Evolutionary conservation across 2,888 invertebrate genomes (phyloP).

Genomic region (Uloborus plumipes): DNA sequence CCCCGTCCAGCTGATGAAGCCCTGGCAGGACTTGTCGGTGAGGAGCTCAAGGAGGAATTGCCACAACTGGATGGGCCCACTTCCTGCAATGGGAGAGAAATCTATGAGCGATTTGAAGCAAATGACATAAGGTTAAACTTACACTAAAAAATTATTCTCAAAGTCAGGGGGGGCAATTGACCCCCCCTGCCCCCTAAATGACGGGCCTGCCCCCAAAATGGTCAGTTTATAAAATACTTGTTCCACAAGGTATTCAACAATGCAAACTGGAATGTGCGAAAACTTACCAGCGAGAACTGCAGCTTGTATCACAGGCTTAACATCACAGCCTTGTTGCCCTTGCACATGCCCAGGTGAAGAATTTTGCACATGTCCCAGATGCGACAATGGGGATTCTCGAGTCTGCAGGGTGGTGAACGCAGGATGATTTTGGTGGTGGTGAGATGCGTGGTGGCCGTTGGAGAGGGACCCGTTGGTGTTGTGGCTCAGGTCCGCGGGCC

Average conservation of each 20-base stretch:
- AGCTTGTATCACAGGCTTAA: slow-evolving; percentile 77
- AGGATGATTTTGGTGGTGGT: slow-evolving; percentile 53
- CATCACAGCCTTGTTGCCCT: slow-evolving; percentile 69
- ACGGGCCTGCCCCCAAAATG: too few species aligned
- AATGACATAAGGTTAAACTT: too few species aligned
- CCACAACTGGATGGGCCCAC: slow-evolving; percentile 98
- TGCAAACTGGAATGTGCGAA: neutral
- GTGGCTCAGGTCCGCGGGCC: slow-evolving; percentile 65
- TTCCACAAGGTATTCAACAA: too few species aligned
- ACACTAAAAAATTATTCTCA: too few species aligned
- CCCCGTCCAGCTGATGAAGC: slow-evolving; percentile 98
- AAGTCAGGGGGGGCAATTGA: too few species aligned
- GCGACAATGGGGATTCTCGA: slow-evolving; percentile 52
- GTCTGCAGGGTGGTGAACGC: slow-evolving; percentile 50
- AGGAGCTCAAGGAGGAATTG: slow-evolving; percentile 95
- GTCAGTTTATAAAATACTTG: too few species aligned
- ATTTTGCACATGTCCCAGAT: slow-evolving; percentile 62
- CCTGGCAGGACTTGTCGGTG: slow-evolving; percentile 95
- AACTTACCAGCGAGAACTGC: slow-evolving; percentile 75
- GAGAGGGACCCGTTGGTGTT: slow-evolving; percentile 20
- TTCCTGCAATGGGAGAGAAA: slow-evolving; percentile 70
- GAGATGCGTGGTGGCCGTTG: slow-evolving; percentile 46
- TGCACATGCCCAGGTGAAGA: slow-evolving; percentile 41
- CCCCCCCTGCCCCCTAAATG: too few species aligned
- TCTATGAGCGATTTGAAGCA: too few species aligned